Conservation (phyloP, 2,797 vertebrate species). For the Malurus leucopterus region DNA sequence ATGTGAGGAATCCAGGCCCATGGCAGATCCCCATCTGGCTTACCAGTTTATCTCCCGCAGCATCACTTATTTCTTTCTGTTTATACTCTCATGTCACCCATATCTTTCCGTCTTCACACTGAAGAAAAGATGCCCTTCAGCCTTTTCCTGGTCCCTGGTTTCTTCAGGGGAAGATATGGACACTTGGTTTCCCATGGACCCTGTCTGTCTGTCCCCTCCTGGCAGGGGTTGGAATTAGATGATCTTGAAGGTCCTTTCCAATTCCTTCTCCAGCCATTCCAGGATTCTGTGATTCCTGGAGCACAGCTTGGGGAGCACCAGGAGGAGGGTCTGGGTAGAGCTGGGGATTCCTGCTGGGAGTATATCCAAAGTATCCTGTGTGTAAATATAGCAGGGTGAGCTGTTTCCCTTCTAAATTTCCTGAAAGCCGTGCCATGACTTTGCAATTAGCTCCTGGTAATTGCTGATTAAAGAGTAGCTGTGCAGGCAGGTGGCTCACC, state of each 20-base stretch:
- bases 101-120: accelerated
- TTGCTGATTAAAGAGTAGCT: neutral
- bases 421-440: neutral
- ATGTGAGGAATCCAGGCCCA: neutral
- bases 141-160: neutral
- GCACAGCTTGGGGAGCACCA: accelerated
- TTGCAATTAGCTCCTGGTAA: neutral
- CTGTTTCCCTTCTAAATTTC: neutral
- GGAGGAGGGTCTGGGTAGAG: neutral
- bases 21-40: neutral
- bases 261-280: neutral
- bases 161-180: accelerated
- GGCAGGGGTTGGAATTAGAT: neutral
- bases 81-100: too few species aligned
- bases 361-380: neutral
- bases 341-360: neutral
- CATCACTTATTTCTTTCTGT: neutral
- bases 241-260: neutral
- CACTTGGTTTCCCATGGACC: neutral
- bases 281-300: neutral
- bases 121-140: neutral
- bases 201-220: accelerated
- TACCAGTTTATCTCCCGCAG: neutral
- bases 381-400: neutral
- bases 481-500: neutral